Evolutionary conservation across 2,797 vertebrate species (phyloP).

Genomic region (Anguilla anguilla): DNA sequence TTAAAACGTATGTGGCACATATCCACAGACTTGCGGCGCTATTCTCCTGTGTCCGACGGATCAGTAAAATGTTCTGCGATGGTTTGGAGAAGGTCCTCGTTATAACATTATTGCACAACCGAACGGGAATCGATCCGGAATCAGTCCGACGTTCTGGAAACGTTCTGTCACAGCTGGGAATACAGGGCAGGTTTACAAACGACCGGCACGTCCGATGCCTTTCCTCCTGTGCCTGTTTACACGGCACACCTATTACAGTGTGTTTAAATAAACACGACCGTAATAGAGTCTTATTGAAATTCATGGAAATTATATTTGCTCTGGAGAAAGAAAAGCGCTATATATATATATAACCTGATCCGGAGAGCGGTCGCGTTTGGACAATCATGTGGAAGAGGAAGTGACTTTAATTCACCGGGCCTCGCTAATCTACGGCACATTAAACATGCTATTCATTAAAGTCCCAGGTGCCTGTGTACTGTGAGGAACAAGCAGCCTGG

Average conservation of each 20-base stretch:
- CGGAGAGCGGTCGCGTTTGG: not conserved
- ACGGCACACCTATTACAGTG: not conserved
- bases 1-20: not conserved
- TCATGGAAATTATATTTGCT: not conserved
- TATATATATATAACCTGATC: not conserved
- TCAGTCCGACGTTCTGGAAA: not conserved
- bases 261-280: not conserved
- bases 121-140: not conserved
- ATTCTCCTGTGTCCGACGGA: not conserved
- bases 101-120: not conserved
- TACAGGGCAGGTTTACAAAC: not conserved
- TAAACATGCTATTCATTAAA: slow-evolving; percentile 11
- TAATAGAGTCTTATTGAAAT: not conserved
- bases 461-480: not conserved
- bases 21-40: not conserved
- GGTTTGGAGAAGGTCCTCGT: not conserved
- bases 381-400: not conserved
- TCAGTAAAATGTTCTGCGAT: not conserved
- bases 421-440: not conserved
- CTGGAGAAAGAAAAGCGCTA: not conserved
- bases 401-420: not conserved
- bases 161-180: not conserved
- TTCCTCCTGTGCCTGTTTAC: not conserved
- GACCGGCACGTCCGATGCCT: not conserved
- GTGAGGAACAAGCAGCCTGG: not conserved